Evolutionary conservation across 2,888 invertebrate genomes (phyloP).

Genomic region (Entomobrya multifasciata): DNA sequence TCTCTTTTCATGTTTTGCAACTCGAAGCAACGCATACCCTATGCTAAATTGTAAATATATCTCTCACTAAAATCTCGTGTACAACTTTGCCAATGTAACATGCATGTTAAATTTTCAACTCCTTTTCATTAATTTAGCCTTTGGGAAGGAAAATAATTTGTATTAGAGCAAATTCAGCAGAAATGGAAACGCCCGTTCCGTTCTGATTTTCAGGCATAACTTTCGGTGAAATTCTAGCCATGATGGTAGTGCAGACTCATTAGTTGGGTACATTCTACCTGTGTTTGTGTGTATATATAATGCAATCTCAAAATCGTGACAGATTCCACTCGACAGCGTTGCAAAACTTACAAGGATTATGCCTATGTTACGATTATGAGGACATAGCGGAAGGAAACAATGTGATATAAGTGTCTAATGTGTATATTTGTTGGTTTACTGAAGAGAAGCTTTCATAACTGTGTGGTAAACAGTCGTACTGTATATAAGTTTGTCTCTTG

Average conservation of each 20-base stretch:
- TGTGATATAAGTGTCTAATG: no score
- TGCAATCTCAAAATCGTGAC: no score
- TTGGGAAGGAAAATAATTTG: constrained; percentile 11
- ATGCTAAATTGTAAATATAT: background rate
- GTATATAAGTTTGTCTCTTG: no score
- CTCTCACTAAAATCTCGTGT: background rate
- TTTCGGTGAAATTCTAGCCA: background rate
- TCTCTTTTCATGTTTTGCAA: background rate
- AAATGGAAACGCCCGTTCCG: constrained; percentile 49
- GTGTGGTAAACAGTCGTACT: no score
- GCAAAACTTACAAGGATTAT: no score
- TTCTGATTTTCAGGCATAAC: constrained; percentile 27
- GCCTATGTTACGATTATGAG: no score
- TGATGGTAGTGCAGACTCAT: background rate
- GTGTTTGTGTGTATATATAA: background rate
- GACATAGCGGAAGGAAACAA: no score
- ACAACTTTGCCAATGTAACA: background rate
- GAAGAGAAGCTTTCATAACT: no score
- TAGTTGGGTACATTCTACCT: background rate
- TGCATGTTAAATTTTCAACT: constrained; percentile 3
- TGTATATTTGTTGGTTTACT: no score
- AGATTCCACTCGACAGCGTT: no score
- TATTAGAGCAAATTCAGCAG: constrained; percentile 31
- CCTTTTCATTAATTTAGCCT: constrained; percentile 39
- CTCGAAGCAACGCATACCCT: background rate